Percentiles rank a stretch among this genome's conserved stretches.
Conservation (phyloP, 2,113 vertebrate genomes). For the Leptosomus discolor region DNA sequence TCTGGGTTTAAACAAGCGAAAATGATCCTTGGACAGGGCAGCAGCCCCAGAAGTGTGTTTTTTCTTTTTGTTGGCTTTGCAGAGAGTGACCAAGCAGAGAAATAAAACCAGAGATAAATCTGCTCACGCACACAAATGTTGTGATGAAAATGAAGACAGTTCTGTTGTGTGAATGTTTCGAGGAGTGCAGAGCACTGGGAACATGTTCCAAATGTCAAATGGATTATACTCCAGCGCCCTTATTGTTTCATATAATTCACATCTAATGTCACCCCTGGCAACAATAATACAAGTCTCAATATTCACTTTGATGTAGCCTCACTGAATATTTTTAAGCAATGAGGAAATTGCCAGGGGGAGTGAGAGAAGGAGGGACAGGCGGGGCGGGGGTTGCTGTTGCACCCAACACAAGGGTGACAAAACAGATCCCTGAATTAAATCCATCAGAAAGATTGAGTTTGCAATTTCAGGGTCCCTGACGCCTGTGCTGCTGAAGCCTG, state of each 20-base stretch:
- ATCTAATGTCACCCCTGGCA: constrained; percentile 56
- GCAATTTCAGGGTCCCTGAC: neutral
- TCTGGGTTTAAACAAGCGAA: neutral
- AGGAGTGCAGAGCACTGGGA: neutral
- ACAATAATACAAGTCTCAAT: constrained; percentile 30
- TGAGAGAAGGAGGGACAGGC: neutral
- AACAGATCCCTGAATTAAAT: neutral
- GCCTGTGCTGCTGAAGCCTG: neutral
- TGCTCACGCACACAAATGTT: neutral
- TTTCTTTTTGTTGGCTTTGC: neutral
- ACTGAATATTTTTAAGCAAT: neutral
- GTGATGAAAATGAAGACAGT: neutral
- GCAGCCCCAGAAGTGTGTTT: neutral
- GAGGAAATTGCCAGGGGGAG: constrained; percentile 1
- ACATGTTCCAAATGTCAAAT: constrained; percentile 44
- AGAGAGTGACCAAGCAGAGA: neutral
- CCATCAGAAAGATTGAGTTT: neutral
- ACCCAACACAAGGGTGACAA: neutral
- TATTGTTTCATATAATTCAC: constrained; percentile 49
- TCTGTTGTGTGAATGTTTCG: neutral
- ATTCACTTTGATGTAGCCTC: neutral
- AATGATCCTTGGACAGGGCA: neutral
- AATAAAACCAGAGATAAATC: neutral
- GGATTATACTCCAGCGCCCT: constrained; percentile 36
- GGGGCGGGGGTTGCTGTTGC: neutral